Conservation (phyloP, 2,113 vertebrate species). For the Ictidomys tridecemlineatus region DNA sequence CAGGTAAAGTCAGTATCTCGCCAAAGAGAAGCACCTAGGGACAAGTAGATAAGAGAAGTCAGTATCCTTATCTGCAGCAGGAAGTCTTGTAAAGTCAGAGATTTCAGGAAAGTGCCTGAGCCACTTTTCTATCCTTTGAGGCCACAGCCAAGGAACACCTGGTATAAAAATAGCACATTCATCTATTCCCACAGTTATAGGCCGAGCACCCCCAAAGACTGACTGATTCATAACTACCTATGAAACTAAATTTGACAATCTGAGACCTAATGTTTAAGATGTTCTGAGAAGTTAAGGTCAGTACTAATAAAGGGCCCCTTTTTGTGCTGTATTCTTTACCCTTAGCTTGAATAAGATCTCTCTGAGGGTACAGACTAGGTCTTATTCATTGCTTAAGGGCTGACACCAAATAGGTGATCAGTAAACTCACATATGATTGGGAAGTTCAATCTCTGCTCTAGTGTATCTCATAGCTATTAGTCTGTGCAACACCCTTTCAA, state of each 20-base stretch:
- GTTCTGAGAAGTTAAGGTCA: slow-evolving; percentile 27
- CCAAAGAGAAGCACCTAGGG: not conserved
- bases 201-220: slow-evolving; percentile 5
- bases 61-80: slow-evolving; percentile 34
- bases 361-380: not conserved
- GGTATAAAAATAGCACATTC: slow-evolving; percentile 62
- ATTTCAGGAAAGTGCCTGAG: slow-evolving; percentile 34
- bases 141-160: slow-evolving; percentile 39
- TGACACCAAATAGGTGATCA: not conserved
- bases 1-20: slow-evolving; percentile 45
- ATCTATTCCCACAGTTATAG: slow-evolving; percentile 30
- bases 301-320: not conserved
- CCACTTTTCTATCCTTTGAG: slow-evolving; percentile 6
- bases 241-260: slow-evolving; percentile 31
- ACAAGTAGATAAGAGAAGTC: slow-evolving; percentile 67
- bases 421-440: not conserved
- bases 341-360: not conserved
- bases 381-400: slow-evolving; percentile 8
- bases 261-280: slow-evolving; percentile 31
- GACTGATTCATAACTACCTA: slow-evolving; percentile 43
- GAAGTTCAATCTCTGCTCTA: not conserved
- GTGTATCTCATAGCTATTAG: not conserved
- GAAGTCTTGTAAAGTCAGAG: slow-evolving; percentile 70
- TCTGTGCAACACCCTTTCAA: not conserved
- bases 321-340: not conserved